Evolutionary conservation across 2,797 vertebrate species (phyloP).

Genomic region (Sphaeramia orbicularis): DNA sequence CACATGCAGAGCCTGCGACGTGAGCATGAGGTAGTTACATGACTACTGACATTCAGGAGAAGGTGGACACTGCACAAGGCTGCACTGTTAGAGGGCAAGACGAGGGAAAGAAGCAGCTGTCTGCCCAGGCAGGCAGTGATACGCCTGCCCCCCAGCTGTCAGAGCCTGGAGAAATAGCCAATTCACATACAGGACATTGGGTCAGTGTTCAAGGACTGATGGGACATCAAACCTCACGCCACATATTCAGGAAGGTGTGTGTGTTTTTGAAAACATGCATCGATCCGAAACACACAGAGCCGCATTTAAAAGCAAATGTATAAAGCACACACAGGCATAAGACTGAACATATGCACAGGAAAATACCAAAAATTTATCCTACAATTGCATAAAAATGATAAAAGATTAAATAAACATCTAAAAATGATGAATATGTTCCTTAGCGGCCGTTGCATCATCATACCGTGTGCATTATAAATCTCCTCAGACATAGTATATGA

Average conservation of each 20-base stretch:
- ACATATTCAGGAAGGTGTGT: conserved; percentile 55
- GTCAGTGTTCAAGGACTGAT: conserved; percentile 74
- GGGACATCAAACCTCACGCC: conserved; percentile 37
- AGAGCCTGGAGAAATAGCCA: conserved; percentile 66
- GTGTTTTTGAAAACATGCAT: conserved; percentile 43
- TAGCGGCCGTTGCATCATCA: too few species aligned
- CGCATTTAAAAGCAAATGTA: conserved; percentile 17
- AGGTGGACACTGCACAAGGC: conserved; percentile 64
- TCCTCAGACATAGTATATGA: too few species aligned
- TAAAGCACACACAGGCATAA: conserved; percentile 17
- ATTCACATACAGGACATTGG: conserved; percentile 78
- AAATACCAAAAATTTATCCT: not conserved
- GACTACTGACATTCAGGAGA: conserved; percentile 66
- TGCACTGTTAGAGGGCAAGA: conserved; percentile 66
- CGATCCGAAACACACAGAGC: conserved; percentile 17
- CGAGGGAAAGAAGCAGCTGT: conserved; percentile 75
- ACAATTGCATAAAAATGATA: not conserved
- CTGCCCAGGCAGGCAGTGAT: conserved; percentile 44
- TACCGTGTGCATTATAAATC: not conserved
- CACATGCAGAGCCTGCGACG: conserved; percentile 16
- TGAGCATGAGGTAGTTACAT: conserved; percentile 46
- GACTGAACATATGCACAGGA: not conserved
- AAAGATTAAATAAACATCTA: too few species aligned
- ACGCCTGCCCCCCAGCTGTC: conserved; percentile 67
- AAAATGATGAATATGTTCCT: too few species aligned